These are phyloP conservation scores for Cydia strobilella DNA, from an alignment of 1,140 invertebrate genomes.

Conservation along the genomic window DNA sequence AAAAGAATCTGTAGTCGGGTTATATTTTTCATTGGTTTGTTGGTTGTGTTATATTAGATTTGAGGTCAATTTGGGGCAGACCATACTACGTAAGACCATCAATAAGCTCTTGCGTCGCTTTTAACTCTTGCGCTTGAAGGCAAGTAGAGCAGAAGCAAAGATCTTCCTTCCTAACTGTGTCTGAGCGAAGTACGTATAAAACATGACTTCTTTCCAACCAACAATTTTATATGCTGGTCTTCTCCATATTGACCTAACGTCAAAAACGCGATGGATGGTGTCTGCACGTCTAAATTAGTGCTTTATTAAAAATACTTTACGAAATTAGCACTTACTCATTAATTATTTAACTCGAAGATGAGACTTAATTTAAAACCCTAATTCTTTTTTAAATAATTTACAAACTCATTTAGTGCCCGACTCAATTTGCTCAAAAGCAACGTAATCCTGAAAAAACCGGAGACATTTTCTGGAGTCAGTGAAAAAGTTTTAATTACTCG, in stretches of 20 bases:
- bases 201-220: too few relatives aligned
- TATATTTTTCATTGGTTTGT: not conserved
- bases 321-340: not conserved
- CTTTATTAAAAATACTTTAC: not conserved
- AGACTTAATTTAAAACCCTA: constrained; percentile 2
- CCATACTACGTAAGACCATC: too few relatives aligned
- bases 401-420: constrained; percentile 24
- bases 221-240: too few relatives aligned
- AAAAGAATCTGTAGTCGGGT: too few relatives aligned
- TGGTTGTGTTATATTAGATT: too few relatives aligned
- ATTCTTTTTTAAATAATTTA: constrained; percentile 17
- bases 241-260: too few relatives aligned
- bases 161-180: too few relatives aligned
- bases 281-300: not conserved
- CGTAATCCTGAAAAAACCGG: constrained; percentile 18
- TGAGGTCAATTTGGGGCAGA: too few relatives aligned
- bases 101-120: too few relatives aligned
- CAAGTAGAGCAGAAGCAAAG: too few relatives aligned
- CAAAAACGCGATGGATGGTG: not conserved
- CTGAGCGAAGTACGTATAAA: too few relatives aligned
- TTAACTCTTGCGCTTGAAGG: too few relatives aligned
- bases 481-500: constrained; percentile 31
- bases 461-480: constrained; percentile 14
- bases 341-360: not conserved
- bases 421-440: constrained; percentile 27